Evolutionary conservation across 2,888 invertebrate species (phyloP).

Genomic region (Plagodis pulveraria): DNA sequence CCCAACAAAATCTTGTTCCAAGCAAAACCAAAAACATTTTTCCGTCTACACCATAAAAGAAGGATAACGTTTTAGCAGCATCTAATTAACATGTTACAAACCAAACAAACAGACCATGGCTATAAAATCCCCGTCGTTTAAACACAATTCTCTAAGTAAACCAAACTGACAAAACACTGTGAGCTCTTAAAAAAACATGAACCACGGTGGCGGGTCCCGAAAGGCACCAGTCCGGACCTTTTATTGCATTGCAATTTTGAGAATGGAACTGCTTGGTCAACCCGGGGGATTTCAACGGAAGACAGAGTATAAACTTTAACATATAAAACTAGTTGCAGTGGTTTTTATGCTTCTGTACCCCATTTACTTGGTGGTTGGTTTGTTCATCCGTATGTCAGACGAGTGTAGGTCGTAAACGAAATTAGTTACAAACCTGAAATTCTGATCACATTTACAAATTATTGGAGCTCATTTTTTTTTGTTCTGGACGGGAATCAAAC

Average conservation of each 20-base stretch:
- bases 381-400: too few relatives aligned
- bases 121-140: slow-evolving; percentile 24
- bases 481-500: too few relatives aligned
- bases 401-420: too few relatives aligned
- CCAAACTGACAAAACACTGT: slow-evolving; percentile 39
- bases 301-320: slow-evolving; percentile 52
- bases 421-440: too few relatives aligned
- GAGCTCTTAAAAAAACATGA: slow-evolving; percentile 47
- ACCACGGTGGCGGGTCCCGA: slow-evolving; percentile 42
- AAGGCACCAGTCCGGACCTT: slow-evolving; percentile 44
- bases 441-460: too few relatives aligned
- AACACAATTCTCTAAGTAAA: slow-evolving; percentile 36
- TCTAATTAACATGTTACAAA: slow-evolving; percentile 28
- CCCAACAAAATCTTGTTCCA: too few relatives aligned
- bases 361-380: too few relatives aligned
- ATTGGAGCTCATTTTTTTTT: too few relatives aligned
- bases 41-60: not conserved
- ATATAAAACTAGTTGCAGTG: not conserved
- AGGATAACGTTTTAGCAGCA: slow-evolving; percentile 8
- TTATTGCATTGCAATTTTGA: slow-evolving; percentile 68
- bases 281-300: slow-evolving; percentile 38
- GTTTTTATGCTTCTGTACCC: too few relatives aligned
- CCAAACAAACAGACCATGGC: slow-evolving; percentile 18
- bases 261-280: slow-evolving; percentile 59
- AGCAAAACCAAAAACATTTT: not conserved